Base-by-base conservation (phyloP, 2,888 invertebrate genomes). In the Carterocephalus palaemon region DNA sequence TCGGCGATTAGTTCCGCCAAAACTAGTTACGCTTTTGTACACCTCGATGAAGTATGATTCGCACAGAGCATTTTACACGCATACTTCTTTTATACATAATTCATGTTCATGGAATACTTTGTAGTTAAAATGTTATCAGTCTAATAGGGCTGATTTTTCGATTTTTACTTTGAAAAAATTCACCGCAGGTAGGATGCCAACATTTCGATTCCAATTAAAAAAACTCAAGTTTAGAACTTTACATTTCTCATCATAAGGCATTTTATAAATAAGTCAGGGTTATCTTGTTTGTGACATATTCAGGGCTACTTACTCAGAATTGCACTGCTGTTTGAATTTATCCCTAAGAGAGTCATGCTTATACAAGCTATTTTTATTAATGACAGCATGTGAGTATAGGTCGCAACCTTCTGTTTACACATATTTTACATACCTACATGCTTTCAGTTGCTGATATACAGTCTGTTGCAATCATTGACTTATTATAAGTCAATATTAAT, bases 221-320 rank as follows among this genome's bases (percentile, higher is more conserved):
- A n/a, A n/a, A n/a, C n/a, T n/a, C n/a, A n/a, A n/a, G n/a, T n/a
- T n/a, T n/a, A n/a, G n/a, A n/a, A n/a, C n/a, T n/a, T n/a, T n/a
- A n/a, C n/a, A n/a, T n/a, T 28, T 26, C 33, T 28, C 28, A 19
- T 42, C 42, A 42, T 22, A 20, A 28, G 10, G 12, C 53, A 53
- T 54, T 53, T 29, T 24, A 38, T 45, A 55, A 51, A 64, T 59
- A 57, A 67, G 73, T 73, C 75, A 77, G 57, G 74, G 73, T 48
- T 61, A 54, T 47, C 34, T 24, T 39, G 47, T 74, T 70, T 67
- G 59, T 46, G 47, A 73, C 46, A 55, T 56, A 62, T 64, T 40
- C 36, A 36, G 23, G 31, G 64, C 59, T 67, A 60, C 62, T 64
- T 63, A 68, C 60, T 67, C 63, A 67, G 49, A 51, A 52, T 51